phyloP scores from a whole-genome alignment of 2,888 invertebrate species.

The Pollenia labialis region DNA sequence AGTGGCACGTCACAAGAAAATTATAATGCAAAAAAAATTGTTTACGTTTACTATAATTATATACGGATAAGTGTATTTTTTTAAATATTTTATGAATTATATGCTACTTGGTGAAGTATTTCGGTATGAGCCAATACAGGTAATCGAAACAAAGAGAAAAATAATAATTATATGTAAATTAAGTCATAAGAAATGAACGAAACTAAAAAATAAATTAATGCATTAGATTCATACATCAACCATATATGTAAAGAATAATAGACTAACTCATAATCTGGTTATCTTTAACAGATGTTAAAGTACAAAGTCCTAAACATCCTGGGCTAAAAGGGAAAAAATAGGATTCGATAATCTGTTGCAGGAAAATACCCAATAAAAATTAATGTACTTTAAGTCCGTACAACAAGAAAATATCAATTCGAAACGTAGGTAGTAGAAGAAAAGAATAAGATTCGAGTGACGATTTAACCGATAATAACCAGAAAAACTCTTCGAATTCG shows the following conservation, averaged over 20 bases:
- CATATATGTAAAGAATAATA: background rate
- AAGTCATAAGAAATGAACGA: too few relatives aligned
- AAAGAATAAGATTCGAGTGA: background rate
- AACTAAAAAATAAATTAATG: too few relatives aligned
- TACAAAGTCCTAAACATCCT: background rate
- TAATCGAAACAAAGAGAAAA: too few relatives aligned
- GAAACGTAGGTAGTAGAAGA: background rate
- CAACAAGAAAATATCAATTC: background rate
- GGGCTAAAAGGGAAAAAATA: background rate
- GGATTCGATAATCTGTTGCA: background rate
- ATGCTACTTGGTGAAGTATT: too few relatives aligned
- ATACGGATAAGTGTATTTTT: too few relatives aligned
- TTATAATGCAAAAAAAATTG: background rate
- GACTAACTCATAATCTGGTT: background rate
- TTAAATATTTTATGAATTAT: too few relatives aligned
- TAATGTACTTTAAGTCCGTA: background rate
- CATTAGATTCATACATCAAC: too few relatives aligned
- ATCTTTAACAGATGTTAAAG: background rate
- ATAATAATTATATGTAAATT: too few relatives aligned
- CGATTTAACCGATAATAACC: background rate
- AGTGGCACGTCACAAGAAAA: background rate
- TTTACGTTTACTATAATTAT: too few relatives aligned
- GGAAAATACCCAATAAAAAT: background rate
- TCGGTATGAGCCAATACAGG: too few relatives aligned
- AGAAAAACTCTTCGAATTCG: background rate